These are phyloP conservation scores for Neolamprologus caudopunctatus DNA, from an alignment of 2,113 vertebrate genomes.

Conservation along the genomic window DNA sequence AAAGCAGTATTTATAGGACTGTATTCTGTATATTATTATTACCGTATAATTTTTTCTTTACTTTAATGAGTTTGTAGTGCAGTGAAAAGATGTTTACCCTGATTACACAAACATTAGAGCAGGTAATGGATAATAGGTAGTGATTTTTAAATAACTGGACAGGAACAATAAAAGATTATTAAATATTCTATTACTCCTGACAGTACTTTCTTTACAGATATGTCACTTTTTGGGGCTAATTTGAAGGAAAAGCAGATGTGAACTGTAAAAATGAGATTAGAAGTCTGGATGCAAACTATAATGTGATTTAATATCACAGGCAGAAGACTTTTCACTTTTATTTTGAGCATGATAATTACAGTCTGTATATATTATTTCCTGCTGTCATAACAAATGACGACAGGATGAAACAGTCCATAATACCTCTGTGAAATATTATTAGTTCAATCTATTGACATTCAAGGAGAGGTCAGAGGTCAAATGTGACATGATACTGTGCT, in stretches of 20 bases:
- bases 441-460: background rate
- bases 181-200: background rate
- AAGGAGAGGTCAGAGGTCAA: background rate
- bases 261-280: background rate
- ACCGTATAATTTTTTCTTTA: background rate
- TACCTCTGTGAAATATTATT: background rate
- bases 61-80: background rate
- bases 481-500: background rate
- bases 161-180: background rate
- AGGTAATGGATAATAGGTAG: background rate
- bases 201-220: accelerated
- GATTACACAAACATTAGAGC: background rate
- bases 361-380: no score
- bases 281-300: background rate
- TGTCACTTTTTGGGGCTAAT: background rate
- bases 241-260: background rate
- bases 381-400: no score
- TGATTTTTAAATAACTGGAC: background rate
- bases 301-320: background rate
- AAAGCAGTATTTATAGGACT: background rate
- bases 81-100: background rate
- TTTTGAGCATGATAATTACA: background rate
- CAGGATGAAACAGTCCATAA: accelerated
- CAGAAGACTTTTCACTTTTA: background rate
- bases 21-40: background rate